phyloP scores from a whole-genome alignment of 35 echinoderm and acorn worm genomes.

The Acanthaster planci region DNA sequence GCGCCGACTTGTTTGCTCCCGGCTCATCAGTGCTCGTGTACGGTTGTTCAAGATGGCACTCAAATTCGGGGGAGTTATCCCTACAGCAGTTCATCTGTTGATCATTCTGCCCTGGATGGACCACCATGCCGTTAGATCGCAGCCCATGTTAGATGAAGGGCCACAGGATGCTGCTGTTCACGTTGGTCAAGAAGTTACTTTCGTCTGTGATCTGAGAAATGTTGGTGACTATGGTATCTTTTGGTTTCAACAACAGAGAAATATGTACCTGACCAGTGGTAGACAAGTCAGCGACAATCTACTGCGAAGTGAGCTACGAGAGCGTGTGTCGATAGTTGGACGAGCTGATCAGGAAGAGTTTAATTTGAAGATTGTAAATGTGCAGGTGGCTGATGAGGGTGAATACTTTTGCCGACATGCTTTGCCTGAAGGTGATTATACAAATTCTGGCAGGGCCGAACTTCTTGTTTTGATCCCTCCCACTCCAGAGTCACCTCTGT shows the following conservation, averaged over 20 bases:
- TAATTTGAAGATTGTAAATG: not conserved
- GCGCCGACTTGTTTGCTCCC: too few relatives aligned
- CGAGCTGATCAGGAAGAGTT: not conserved
- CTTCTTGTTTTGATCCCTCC: not conserved
- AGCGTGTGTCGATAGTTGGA: not conserved
- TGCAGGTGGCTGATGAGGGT: not conserved
- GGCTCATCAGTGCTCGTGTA: too few relatives aligned
- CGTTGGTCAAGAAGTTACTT: not conserved
- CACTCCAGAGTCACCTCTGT: not conserved
- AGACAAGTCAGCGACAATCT: not conserved
- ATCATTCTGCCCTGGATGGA: not conserved
- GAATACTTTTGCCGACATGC: not conserved
- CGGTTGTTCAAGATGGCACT: too few relatives aligned
- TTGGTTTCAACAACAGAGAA: not conserved
- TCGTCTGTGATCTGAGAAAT: conserved; percentile 4
- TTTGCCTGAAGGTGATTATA: not conserved
- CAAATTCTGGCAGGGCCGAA: not conserved
- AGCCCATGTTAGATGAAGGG: not conserved
- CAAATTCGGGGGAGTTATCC: too few relatives aligned
- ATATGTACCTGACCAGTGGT: not conserved
- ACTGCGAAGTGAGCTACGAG: not conserved
- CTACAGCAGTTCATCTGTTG: not conserved
- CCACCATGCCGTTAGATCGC: not conserved
- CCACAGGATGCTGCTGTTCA: not conserved
- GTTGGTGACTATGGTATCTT: not conserved